Evolutionary conservation across 1,140 invertebrate genomes (phyloP), one percentile per base, ranked within the genome.

Genomic region (Nebria ingens): DNA sequence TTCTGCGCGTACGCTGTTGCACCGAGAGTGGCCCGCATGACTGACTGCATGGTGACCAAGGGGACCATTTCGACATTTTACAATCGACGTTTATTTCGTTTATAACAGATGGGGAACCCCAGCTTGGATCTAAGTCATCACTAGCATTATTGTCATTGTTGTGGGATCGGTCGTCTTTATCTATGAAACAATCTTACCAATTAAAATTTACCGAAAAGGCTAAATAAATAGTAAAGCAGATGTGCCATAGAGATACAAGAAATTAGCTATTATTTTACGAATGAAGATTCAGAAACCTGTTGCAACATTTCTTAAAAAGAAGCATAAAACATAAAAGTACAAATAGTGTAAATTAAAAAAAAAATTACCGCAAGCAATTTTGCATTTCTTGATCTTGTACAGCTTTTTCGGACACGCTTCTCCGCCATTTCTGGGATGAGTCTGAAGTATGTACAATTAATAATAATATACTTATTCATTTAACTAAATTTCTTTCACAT

Each of bases 381-480:
- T 72, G 56, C 79, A 81, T 56, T 73, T 76, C 63, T 70, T 76
- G 60, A 64, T 74, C 50, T 72, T 72, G 0, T 74, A 62, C 50
- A 82, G 60, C 59, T 79, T 80, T 56, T 73, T 76, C 1, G 84
- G 84, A 66, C 88, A 91, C 2, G 65, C 70, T 59, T 77, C 79
- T 4, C 87, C 87, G 0, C 83, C 84, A 61, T 86, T 85, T 56
- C 75, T 69, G 0, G 83, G 75, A 2, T 77, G 66, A n/a, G 70
- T 65, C 67, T 83, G 56, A 55, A 58, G 25, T 6, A n/a, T 34
- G n/a, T 9, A 34, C n/a, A 38, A 11, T 45, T 9, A 17, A 45
- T 45, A 45, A 12, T 11, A 45, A 3, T 12, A 4, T 45, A 34
- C 11, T 54, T 57, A 25, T 56, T 42, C 52, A 13, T 20, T 13